Conservation (phyloP, 2,113 vertebrate species). For the Gymnocephalus cernua region DNA sequence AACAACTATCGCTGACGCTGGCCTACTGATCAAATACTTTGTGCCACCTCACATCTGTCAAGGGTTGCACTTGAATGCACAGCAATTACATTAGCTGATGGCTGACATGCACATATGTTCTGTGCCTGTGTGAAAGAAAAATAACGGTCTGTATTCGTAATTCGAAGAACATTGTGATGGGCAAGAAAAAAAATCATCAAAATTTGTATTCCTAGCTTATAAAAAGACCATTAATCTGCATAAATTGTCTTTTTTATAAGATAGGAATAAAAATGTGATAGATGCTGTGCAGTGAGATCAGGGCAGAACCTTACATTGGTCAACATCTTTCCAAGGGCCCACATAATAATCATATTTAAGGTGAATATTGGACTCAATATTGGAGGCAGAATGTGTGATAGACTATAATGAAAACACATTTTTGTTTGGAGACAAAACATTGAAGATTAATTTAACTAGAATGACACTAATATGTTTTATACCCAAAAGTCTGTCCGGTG, state of each 20-base stretch:
- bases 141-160: not conserved
- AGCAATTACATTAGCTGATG: not conserved
- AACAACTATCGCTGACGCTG: not conserved
- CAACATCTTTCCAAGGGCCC: not conserved
- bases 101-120: not conserved
- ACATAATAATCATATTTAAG: conserved; percentile 1
- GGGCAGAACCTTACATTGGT: not conserved
- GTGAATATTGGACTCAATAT: not conserved
- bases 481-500: not conserved
- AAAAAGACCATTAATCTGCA: not conserved
- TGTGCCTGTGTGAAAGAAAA: not conserved
- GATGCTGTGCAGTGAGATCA: not conserved
- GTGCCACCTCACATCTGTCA: not conserved
- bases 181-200: not conserved
- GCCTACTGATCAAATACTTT: conserved; percentile 10
- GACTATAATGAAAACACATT: not conserved
- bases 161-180: not conserved
- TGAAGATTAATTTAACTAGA: not conserved
- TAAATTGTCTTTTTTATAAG: not conserved
- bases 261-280: not conserved
- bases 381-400: not conserved
- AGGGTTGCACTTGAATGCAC: not conserved
- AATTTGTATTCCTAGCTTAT: too few species aligned
- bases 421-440: not conserved
- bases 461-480: not conserved